Conservation (phyloP, 1,140 invertebrate genomes). For the Eufriesea mexicana region DNA sequence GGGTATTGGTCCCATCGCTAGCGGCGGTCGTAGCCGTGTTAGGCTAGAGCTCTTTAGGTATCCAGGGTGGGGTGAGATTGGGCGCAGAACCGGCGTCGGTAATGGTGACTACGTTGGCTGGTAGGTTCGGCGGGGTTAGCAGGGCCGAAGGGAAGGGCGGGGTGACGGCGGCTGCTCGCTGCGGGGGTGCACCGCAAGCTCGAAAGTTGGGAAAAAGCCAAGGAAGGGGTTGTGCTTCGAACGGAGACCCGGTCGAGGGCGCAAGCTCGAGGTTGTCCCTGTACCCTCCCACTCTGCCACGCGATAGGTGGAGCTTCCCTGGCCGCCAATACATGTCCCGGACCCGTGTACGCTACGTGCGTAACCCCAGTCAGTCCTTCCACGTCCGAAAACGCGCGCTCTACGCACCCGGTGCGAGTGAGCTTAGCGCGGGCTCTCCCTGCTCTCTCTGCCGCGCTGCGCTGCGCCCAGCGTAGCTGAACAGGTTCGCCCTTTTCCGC, state of each 20-base stretch:
- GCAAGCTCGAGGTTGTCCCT: constrained; percentile 75
- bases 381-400: constrained; percentile 78
- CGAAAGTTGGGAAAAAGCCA: constrained; percentile 78
- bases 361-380: constrained; percentile 76
- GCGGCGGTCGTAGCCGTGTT: constrained; percentile 28
- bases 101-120: constrained; percentile 58
- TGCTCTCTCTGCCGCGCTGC: constrained; percentile 59
- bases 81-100: constrained; percentile 52
- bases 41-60: constrained; percentile 48
- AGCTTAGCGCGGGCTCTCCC: constrained; percentile 59
- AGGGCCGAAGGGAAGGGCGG: constrained; percentile 17
- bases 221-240: constrained; percentile 77
- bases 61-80: constrained; percentile 29
- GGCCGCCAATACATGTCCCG: constrained; percentile 78
- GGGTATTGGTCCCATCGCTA: constrained; percentile 42
- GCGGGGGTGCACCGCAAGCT: constrained; percentile 71
- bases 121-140: constrained; percentile 19
- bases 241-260: constrained; percentile 63
- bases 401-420: constrained; percentile 62
- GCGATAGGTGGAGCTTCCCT: constrained; percentile 79
- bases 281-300: constrained; percentile 73
- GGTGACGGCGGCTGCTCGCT: constrained; percentile 19
- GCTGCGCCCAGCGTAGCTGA: constrained; percentile 58
- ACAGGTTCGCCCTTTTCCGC: constrained; percentile 42
- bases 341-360: constrained; percentile 47